Percentiles rank a stretch among this genome's conserved stretches.
These are phyloP conservation scores for Papilio protenor DNA, from an alignment of 2,888 invertebrate genomes.

Conservation along the genomic window DNA sequence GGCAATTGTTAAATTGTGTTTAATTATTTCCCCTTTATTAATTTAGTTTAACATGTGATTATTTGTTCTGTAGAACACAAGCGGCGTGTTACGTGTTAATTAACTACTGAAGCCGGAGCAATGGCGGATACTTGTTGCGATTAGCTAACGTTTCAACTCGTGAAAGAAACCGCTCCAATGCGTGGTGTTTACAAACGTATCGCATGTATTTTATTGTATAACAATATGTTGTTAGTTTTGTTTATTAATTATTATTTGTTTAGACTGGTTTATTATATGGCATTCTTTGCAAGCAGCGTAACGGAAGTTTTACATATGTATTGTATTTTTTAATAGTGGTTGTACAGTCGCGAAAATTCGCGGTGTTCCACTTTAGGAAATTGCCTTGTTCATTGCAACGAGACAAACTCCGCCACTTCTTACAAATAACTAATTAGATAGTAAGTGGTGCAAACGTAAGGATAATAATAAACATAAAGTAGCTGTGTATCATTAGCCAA, in stretches of 20 bases:
- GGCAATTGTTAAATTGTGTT: background rate
- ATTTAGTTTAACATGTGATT: background rate
- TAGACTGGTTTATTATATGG: background rate
- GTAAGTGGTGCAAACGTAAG: too few species aligned
- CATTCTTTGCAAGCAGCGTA: background rate
- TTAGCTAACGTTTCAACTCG: constrained; percentile 4
- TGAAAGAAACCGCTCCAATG: constrained; percentile 7
- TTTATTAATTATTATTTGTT: constrained; percentile 6
- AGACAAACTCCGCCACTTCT: too few species aligned
- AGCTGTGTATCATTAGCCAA: too few species aligned
- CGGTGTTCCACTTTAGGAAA: too few species aligned
- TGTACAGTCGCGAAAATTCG: too few species aligned
- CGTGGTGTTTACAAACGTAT: constrained; percentile 8
- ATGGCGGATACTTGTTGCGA: constrained; percentile 14
- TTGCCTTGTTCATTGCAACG: too few species aligned
- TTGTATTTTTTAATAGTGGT: background rate
- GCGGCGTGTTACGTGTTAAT: background rate
- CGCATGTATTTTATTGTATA: background rate
- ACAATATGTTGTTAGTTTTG: background rate
- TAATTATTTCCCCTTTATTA: background rate
- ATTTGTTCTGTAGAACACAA: background rate
- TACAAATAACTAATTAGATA: too few species aligned
- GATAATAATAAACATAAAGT: too few species aligned
- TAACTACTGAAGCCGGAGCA: constrained; percentile 8
- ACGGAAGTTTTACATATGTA: background rate